These are phyloP conservation scores for Pristionchus japonicus DNA, from an alignment of 2,888 invertebrate genomes.

Conservation along the genomic window DNA sequence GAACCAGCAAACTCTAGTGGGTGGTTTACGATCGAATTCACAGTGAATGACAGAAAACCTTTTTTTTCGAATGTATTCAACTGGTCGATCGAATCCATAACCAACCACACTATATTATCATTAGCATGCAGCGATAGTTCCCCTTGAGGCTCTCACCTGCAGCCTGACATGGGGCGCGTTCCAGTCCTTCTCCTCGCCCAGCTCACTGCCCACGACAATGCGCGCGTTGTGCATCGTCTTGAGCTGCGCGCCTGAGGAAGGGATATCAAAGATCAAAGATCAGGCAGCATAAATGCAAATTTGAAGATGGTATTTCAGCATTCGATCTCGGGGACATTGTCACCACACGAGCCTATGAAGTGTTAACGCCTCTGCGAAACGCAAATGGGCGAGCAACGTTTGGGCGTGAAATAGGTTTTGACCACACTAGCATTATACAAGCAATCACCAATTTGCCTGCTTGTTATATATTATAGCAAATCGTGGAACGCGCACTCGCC, in stretches of 20 bases:
- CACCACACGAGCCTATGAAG: too few relatives aligned
- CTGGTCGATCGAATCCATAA: too few relatives aligned
- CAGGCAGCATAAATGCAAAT: neutral
- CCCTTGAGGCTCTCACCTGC: too few relatives aligned
- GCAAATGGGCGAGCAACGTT: neutral
- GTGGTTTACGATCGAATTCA: too few relatives aligned
- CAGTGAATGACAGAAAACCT: too few relatives aligned
- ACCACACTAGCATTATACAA: neutral
- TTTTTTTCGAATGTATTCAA: too few relatives aligned
- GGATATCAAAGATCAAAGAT: neutral
- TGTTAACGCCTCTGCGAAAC: too few relatives aligned
- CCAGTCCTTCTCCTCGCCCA: conserved; percentile 26
- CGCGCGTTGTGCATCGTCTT: conserved; percentile 98
- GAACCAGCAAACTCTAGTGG: too few relatives aligned
- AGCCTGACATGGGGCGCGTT: conserved; percentile 24
- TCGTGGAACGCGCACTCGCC: neutral
- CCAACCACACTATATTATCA: too few relatives aligned
- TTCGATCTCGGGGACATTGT: too few relatives aligned
- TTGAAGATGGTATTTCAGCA: too few relatives aligned
- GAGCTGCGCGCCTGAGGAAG: conserved; percentile 85
- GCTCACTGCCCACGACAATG: conserved; percentile 37
- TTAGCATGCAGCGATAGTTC: too few relatives aligned
- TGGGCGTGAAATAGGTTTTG: neutral
- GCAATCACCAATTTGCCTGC: neutral
- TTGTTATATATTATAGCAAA: neutral